Evolutionary conservation across 2,113 vertebrate genomes (phyloP), one percentile per base, ranked within the genome.

Genomic region (Petaurus breviceps): DNA sequence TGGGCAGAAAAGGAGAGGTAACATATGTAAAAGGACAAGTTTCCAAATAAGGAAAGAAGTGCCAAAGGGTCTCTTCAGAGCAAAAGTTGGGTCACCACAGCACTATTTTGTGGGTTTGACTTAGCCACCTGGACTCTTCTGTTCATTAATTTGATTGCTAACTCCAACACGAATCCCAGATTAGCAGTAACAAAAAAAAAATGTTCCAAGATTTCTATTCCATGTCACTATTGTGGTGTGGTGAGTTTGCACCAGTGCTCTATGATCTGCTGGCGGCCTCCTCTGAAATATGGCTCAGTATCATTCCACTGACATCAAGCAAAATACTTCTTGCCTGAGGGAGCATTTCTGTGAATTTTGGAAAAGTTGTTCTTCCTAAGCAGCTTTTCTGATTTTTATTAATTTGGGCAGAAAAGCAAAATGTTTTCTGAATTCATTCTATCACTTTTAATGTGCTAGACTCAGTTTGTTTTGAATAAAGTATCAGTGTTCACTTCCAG

Each of bases 381-480:
- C 53, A 53, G 92, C 89, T 95, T 96, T 89, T 31, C 28, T 92
- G 91, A 46, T 47, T 91, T 0, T 2, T 43, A 53, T n/a, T 95
- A 14, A 96, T 95, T 92, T 0, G 0, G 91, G 90, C 84, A 92
- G 53, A 93, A 96, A 89, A 61, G 22, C 47, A 95, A 37, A 37
- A 93, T 47, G n/a, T 96, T 92, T 94, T 94, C 57, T 43, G 93
- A 10, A 95, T 95, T 92, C 90, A 90, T 11, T 91, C 95, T 94
- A n/a, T 23, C 68, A 43, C 37, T 43, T 92, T 93, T 91, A 97
- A 94, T 61, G 90, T 95, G 93, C 89, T 95, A 28, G 68, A 43
- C 94, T 93, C 51, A n/a, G 43, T 95, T 94, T 92, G 8, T 96
- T 98, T 89, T 94, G 54, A 96, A 93, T 93, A 95, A 97, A 93